Conservation (phyloP, 1,140 invertebrate species). For the Camponotus pennsylvanicus region DNA sequence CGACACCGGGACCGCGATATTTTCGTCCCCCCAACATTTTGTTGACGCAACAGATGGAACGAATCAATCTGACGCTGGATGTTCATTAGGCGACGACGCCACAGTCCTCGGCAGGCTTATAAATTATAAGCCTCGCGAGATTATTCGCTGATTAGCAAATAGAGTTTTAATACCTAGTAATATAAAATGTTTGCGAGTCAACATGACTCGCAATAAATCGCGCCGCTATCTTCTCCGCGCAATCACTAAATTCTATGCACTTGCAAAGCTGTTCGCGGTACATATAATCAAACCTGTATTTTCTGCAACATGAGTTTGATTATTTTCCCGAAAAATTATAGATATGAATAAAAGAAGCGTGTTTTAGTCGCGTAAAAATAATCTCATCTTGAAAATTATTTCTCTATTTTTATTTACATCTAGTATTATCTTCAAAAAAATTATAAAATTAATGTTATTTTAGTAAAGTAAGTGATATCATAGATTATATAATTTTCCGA, state of each 20-base stretch:
- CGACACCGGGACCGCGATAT: background rate
- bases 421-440: background rate
- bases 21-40: constrained; percentile 10
- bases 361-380: background rate
- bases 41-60: constrained; percentile 26
- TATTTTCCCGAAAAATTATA: constrained; percentile 14
- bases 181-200: constrained; percentile 6
- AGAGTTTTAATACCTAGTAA: constrained; percentile 26
- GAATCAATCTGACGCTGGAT: constrained; percentile 24
- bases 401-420: background rate
- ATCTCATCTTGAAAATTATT: background rate
- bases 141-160: constrained; percentile 48
- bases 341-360: background rate
- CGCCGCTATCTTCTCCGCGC: background rate
- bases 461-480: background rate
- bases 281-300: constrained; percentile 8
- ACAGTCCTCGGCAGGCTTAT: constrained; percentile 1
- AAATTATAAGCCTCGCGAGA: constrained; percentile 36
- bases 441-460: background rate
- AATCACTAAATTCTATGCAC: background rate
- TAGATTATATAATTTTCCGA: background rate
- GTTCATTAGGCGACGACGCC: constrained; percentile 30
- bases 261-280: background rate
- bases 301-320: background rate
- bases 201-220: constrained; percentile 44